A percentile compares a stretch with the other conserved stretches of the same genome.
Conservation (phyloP, 2,797 vertebrate species). For the Loris lydekkerianus region DNA sequence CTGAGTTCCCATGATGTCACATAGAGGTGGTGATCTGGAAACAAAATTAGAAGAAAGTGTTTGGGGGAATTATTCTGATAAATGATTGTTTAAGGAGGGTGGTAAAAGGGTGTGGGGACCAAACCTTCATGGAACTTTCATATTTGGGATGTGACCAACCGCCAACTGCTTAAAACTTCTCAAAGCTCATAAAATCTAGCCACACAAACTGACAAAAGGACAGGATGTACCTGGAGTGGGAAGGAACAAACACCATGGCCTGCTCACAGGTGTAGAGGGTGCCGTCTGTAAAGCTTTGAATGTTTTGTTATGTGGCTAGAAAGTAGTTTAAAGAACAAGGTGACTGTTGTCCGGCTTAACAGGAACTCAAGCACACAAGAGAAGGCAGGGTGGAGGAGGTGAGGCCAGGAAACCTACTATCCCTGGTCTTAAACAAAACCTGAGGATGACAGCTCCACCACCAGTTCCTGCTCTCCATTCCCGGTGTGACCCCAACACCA, state of each 20-base stretch:
- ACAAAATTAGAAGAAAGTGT: constrained; percentile 64
- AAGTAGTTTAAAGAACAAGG: not conserved
- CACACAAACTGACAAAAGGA: not conserved
- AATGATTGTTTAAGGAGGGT: constrained; percentile 55
- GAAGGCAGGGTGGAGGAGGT: not conserved
- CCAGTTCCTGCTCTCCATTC: not conserved
- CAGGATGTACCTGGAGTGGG: not conserved
- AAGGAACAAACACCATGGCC: constrained; percentile 27
- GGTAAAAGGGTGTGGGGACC: not conserved
- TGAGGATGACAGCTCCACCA: accelerated
- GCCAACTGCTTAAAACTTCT: not conserved
- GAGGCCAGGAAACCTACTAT: not conserved
- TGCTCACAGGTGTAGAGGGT: not conserved
- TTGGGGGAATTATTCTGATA: constrained; percentile 69
- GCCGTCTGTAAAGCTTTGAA: not conserved
- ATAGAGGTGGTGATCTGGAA: constrained; percentile 80
- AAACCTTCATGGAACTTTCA: not conserved
- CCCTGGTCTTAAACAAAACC: accelerated
- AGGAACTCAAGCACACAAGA: not conserved
- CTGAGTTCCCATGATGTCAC: constrained; percentile 79
- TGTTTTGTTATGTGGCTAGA: not conserved
- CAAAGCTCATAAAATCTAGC: constrained; percentile 10
- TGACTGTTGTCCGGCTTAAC: not conserved
- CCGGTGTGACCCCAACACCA: accelerated
- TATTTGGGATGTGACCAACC: not conserved